Evolutionary conservation across 2,888 invertebrate genomes (phyloP).

Genomic region (Caenorhabditis drosophilae): DNA sequence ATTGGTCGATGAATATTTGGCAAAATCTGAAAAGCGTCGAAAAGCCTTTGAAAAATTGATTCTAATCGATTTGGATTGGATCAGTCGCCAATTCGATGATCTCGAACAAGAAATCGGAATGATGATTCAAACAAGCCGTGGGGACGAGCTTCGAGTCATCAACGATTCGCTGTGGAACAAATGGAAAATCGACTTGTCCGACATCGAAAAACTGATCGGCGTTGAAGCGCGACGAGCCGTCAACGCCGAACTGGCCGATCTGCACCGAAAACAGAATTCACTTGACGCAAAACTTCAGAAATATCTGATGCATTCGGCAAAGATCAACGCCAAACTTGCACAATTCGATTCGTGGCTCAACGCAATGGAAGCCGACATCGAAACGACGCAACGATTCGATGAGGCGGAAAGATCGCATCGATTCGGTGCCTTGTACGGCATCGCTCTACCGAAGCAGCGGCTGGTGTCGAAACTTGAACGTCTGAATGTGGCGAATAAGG

Average conservation of each 20-base stretch:
- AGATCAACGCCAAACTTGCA: slow-evolving; percentile 49
- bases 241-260: slow-evolving; percentile 49
- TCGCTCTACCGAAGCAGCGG: slow-evolving; percentile 37
- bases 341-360: slow-evolving; percentile 62
- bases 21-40: slow-evolving; percentile 21
- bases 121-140: slow-evolving; percentile 39
- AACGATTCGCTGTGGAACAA: slow-evolving; percentile 35
- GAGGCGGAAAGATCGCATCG: slow-evolving; percentile 31
- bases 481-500: slow-evolving; percentile 48
- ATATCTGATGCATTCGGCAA: slow-evolving; percentile 44
- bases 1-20: slow-evolving; percentile 30
- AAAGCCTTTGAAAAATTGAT: slow-evolving; percentile 29
- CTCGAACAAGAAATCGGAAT: slow-evolving; percentile 43
- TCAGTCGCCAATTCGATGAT: slow-evolving; percentile 40
- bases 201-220: slow-evolving; percentile 44
- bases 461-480: slow-evolving; percentile 52
- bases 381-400: slow-evolving; percentile 21
- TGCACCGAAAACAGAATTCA: slow-evolving; percentile 45
- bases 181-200: slow-evolving; percentile 50
- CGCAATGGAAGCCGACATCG: slow-evolving; percentile 46
- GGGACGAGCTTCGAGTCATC: slow-evolving; percentile 38
- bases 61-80: slow-evolving; percentile 40
- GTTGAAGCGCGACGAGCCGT: slow-evolving; percentile 30
- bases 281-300: slow-evolving; percentile 50
- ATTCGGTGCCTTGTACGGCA: slow-evolving; percentile 21